These are phyloP conservation scores for Furcula furcula DNA, from an alignment of 2,888 invertebrate genomes.

Conservation along the genomic window DNA sequence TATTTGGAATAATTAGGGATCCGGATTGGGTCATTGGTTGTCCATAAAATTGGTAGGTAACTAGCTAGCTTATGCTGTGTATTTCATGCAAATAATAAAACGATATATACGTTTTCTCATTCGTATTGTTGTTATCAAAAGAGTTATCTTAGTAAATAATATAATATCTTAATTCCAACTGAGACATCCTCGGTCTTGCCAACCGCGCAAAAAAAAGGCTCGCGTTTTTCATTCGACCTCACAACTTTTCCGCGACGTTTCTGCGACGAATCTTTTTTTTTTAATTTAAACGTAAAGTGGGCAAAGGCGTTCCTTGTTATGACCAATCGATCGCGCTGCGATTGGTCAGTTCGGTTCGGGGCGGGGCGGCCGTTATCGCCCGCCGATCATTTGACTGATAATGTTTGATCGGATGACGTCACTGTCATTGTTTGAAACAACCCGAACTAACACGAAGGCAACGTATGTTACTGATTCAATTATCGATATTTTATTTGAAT, in stretches of 20 bases:
- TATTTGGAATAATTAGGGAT: conserved; percentile 28
- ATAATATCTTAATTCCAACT: too few species aligned
- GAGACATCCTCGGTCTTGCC: too few species aligned
- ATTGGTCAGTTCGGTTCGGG: conserved; percentile 65
- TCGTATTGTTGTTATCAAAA: too few species aligned
- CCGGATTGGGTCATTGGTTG: conserved; percentile 4
- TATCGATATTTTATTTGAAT: conserved; percentile 19
- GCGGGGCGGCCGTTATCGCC: conserved; percentile 63
- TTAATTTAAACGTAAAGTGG: conserved; percentile 3
- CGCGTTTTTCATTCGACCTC: too few species aligned
- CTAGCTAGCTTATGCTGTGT: background rate
- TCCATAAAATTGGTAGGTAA: background rate
- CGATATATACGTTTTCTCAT: too few species aligned
- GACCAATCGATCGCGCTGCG: conserved; percentile 68
- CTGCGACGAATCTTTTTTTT: background rate
- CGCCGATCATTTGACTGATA: conserved; percentile 41
- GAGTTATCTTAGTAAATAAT: too few species aligned
- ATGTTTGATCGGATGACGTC: conserved; percentile 36
- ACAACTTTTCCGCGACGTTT: background rate
- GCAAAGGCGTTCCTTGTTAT: conserved; percentile 48
- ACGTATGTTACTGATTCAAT: conserved; percentile 6
- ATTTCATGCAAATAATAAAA: background rate
- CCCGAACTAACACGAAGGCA: conserved; percentile 14
- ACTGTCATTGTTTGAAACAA: conserved; percentile 44
- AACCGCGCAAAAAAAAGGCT: too few species aligned